These are phyloP conservation scores for Lypha dubia DNA, from an alignment of 2,888 invertebrate species.

Conservation along the genomic window DNA sequence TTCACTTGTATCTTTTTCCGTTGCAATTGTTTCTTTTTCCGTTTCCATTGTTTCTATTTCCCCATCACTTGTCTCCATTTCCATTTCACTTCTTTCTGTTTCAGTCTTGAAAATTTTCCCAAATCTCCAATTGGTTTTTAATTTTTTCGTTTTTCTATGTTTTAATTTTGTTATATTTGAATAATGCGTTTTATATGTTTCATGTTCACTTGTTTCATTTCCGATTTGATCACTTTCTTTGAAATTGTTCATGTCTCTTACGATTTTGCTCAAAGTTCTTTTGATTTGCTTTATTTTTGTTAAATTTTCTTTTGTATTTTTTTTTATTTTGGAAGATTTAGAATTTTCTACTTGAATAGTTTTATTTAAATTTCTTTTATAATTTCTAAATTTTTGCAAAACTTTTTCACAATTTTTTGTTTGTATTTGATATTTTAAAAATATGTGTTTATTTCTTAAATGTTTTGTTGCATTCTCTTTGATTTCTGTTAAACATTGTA, in stretches of 20 bases:
- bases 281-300: slow-evolving; percentile 11
- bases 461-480: slow-evolving; percentile 1
- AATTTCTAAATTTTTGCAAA: background rate
- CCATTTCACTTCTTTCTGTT: background rate
- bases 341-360: background rate
- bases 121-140: background rate
- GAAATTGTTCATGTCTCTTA: background rate
- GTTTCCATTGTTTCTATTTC: background rate
- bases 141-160: background rate
- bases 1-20: background rate
- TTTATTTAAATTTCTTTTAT: background rate
- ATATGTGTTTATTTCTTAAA: background rate
- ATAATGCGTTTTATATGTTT: background rate
- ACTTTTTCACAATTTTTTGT: background rate
- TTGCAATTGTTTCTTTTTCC: background rate
- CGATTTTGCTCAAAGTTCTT: slow-evolving; percentile 7
- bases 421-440: background rate
- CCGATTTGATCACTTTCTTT: background rate
- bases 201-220: background rate
- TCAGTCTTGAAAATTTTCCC: background rate
- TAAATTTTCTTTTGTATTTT: slow-evolving; percentile 3
- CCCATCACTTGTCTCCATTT: slow-evolving; percentile 2
- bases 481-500: background rate
- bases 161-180: background rate
- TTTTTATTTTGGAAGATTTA: background rate